Percentiles rank a stretch among this genome's conserved stretches.
Evolutionary conservation across 2,888 invertebrate species (phyloP).

Genomic region (Pantelozetes paolii): DNA sequence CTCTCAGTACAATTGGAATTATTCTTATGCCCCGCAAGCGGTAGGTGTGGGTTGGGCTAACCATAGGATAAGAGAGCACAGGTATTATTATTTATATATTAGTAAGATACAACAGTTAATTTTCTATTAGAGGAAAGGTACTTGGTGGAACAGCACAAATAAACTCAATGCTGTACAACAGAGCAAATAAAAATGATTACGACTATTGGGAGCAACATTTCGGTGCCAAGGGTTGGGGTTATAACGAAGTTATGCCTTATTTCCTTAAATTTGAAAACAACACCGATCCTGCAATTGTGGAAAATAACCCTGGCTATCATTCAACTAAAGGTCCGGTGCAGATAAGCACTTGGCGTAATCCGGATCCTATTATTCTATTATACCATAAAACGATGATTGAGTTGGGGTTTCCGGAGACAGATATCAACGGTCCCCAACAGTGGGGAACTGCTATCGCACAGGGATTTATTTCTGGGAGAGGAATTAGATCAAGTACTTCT

Average conservation of each 20-base stretch:
- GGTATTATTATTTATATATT: too few relatives aligned
- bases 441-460: conserved; percentile 13
- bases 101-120: too few relatives aligned
- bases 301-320: conserved; percentile 27
- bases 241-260: conserved; percentile 26
- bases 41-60: neutral
- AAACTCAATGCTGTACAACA: conserved; percentile 14
- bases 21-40: neutral
- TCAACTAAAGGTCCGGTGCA: conserved; percentile 14
- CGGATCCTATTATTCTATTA: neutral
- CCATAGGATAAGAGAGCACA: conserved; percentile 62
- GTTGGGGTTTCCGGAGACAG: conserved; percentile 21
- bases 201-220: conserved; percentile 7
- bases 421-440: conserved; percentile 34
- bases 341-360: neutral
- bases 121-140: too few relatives aligned
- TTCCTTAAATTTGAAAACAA: conserved; percentile 30
- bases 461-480: neutral
- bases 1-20: neutral
- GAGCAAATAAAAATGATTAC: conserved; percentile 7
- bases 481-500: neutral
- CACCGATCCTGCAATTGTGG: neutral
- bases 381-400: conserved; percentile 8
- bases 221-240: conserved; percentile 38
- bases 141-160: conserved; percentile 28